Evolutionary conservation across 2,888 invertebrate genomes (phyloP).

Genomic region (Geophilus truncorum): DNA sequence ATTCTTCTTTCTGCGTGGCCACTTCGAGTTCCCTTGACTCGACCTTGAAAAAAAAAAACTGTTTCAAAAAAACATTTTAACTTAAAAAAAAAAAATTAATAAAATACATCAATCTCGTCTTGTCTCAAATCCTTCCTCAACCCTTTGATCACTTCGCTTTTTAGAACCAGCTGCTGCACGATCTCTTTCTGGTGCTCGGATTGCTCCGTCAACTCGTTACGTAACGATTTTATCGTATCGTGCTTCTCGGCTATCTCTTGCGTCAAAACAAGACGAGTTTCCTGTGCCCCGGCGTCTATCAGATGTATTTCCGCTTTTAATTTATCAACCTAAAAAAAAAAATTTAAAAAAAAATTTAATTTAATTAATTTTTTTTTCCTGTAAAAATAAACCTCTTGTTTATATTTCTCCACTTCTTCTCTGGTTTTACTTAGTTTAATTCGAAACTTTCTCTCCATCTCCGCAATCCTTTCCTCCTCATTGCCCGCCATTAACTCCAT

Average conservation of each 20-base stretch:
- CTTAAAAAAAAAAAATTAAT: neutral
- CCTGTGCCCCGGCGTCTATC: neutral
- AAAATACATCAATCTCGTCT: neutral
- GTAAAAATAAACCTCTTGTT: neutral
- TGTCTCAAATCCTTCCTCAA: neutral
- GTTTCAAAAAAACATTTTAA: neutral
- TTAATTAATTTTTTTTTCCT: neutral
- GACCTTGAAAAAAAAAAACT: neutral
- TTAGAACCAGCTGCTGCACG: slow-evolving; percentile 30
- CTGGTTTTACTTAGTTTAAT: neutral
- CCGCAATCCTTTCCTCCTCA: neutral
- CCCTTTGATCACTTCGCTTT: slow-evolving; percentile 29
- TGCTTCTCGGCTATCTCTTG: slow-evolving; percentile 23
- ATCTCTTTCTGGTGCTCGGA: slow-evolving; percentile 27
- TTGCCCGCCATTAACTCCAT: neutral
- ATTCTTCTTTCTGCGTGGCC: neutral
- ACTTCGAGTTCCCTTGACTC: neutral
- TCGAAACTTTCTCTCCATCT: neutral
- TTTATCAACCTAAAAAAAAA: neutral
- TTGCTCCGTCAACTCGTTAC: slow-evolving; percentile 22
- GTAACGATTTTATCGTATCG: slow-evolving; percentile 1
- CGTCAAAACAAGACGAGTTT: neutral
- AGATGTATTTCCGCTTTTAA: neutral
- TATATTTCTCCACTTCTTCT: neutral
- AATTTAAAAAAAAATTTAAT: no score